phyloP scores from a whole-genome alignment of 2,888 invertebrate genomes.

The Strigamia maritima region DNA sequence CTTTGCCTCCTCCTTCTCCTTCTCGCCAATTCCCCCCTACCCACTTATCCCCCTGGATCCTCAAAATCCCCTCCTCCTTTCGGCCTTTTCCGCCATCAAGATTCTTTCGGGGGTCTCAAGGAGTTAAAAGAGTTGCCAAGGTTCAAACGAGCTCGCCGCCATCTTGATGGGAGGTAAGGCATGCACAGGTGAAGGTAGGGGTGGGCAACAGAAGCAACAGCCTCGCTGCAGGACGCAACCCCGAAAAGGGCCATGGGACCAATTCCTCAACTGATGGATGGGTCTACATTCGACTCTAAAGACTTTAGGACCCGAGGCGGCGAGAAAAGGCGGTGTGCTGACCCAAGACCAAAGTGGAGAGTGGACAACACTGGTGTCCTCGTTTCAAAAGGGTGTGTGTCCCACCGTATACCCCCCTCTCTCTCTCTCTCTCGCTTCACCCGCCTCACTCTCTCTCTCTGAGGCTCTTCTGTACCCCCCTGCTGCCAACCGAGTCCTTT shows the following conservation, averaged over 20 bases:
- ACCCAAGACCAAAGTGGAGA: constrained; percentile 21
- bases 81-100: neutral
- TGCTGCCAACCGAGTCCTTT: neutral
- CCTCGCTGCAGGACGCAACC: constrained; percentile 3
- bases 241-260: constrained; percentile 22
- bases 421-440: neutral
- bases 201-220: constrained; percentile 22
- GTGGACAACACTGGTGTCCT: constrained; percentile 24
- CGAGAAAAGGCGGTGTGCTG: constrained; percentile 27
- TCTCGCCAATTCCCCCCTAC: neutral
- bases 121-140: neutral
- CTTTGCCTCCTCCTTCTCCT: neutral
- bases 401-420: neutral
- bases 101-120: neutral
- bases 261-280: constrained; percentile 13
- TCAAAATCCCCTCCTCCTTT: neutral
- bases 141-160: neutral
- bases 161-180: constrained; percentile 29
- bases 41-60: neutral
- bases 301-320: constrained; percentile 17
- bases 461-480: too few relatives aligned
- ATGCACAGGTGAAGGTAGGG: constrained; percentile 17
- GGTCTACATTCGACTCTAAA: constrained; percentile 17
- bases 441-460: neutral
- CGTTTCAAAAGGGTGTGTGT: constrained; percentile 24